A percentile compares a stretch with the other conserved stretches of the same genome.
Conservation (phyloP, 2,113 vertebrate species). For the Rhinogobius similis region DNA sequence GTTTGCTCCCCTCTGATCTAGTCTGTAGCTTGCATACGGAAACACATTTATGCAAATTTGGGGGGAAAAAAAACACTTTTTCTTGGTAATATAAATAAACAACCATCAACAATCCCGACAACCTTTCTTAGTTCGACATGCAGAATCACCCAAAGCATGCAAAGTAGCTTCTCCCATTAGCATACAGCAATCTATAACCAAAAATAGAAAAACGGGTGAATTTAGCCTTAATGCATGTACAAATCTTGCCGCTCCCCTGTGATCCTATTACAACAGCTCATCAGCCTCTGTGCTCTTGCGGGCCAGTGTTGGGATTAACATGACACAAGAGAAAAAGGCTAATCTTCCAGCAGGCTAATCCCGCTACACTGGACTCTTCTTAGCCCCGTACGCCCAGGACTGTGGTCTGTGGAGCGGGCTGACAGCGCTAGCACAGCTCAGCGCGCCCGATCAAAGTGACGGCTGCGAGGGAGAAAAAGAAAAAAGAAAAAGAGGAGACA, state of each 20-base stretch:
- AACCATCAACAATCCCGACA: background rate
- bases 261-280: constrained; percentile 66
- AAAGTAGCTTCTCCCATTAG: background rate
- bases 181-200: background rate
- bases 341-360: constrained; percentile 61
- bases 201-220: background rate
- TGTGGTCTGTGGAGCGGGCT: constrained; percentile 32
- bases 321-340: constrained; percentile 63
- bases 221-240: constrained; percentile 9
- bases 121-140: background rate
- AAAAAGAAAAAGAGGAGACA: constrained; percentile 10
- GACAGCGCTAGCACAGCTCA: constrained; percentile 34
- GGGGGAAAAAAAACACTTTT: too few species aligned
- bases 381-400: constrained; percentile 26
- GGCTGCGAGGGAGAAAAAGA: constrained; percentile 8
- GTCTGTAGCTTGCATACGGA: too few species aligned
- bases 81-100: too few species aligned
- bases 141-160: background rate
- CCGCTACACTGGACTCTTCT: constrained; percentile 36
- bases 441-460: constrained; percentile 37
- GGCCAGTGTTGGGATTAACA: constrained; percentile 57
- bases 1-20: too few species aligned
- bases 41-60: too few species aligned
- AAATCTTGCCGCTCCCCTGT: constrained; percentile 53
- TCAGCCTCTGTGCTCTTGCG: constrained; percentile 27